phyloP scores from a whole-genome alignment of 2,888 invertebrate genomes.

The Cataglyphis rosenhaueri region DNA sequence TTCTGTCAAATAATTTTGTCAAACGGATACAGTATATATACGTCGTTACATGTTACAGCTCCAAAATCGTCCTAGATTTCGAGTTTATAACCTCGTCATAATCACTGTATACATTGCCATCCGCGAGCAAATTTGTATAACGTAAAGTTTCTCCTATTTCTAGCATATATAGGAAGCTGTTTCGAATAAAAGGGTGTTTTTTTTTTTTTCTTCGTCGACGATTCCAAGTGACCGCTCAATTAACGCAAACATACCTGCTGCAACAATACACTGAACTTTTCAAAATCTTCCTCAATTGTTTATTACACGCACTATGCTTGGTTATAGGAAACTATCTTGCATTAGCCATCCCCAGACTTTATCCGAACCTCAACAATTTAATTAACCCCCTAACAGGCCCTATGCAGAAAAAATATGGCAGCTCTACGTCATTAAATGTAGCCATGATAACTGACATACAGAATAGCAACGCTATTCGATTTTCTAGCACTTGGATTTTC shows the following conservation, averaged over 20 bases:
- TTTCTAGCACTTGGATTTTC: not conserved
- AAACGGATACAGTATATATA: not conserved
- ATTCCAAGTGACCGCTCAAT: conserved; percentile 59
- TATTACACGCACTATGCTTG: conserved; percentile 79
- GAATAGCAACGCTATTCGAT: conserved; percentile 50
- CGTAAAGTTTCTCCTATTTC: conserved; percentile 69
- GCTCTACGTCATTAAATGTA: conserved; percentile 74
- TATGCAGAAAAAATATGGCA: conserved; percentile 82
- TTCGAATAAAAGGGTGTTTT: conserved; percentile 67
- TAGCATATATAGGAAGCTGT: conserved; percentile 65
- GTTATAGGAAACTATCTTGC: conserved; percentile 81
- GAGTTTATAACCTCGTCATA: conserved; percentile 69
- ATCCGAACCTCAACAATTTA: conserved; percentile 79
- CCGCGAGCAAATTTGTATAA: conserved; percentile 63
- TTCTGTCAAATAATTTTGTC: not conserved
- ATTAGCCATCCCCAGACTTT: conserved; percentile 79
- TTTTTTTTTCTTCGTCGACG: conserved; percentile 48
- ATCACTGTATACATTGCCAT: conserved; percentile 69
- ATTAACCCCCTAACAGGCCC: conserved; percentile 82
- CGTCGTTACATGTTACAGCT: conserved; percentile 20
- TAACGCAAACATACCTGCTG: conserved; percentile 71
- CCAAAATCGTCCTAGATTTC: conserved; percentile 63
- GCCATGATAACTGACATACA: conserved; percentile 59
- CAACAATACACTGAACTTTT: conserved; percentile 58
- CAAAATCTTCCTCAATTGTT: conserved; percentile 73